Evolutionary conservation across 1,140 invertebrate genomes (phyloP), one percentile per base, ranked within the genome.

Genomic region (Pseudachorutes palmiensis): DNA sequence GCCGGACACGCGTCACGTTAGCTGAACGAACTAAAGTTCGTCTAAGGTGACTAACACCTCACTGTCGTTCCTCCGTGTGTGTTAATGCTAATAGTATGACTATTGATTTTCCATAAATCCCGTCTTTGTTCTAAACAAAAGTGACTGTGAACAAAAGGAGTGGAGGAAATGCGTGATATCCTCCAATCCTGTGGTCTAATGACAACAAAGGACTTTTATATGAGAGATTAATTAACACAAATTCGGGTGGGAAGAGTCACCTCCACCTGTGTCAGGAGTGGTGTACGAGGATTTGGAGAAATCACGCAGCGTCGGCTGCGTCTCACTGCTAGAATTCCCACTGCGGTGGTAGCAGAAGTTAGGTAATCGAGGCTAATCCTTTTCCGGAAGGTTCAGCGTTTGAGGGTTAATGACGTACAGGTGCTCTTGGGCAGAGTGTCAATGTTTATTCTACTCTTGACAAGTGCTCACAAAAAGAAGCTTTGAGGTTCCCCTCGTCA

Each of bases 131-230:
- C 12, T 55, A 16, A 24, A 55, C 24, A 16, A 26, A 55, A 55
- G 12, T 24, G 9, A 12, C 36, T 45, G 36, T 19, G 24, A 55
- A 55, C 51, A 55, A 55, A 55, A 55, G 51, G 36, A 19, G 51
- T 55, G 51, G 14, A 55, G 51, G 51, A 55, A 55, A 55, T 55
- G 9, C 51, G 51, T 55, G 51, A 55, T 55, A 55, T 14, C 51
- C 12, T 24, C 51, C 51, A 55, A 55, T 55, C 51, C 24, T 24
- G 12, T 14, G 12, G 24, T 14, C 24, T 24, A 55, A 55, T 55
- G 51, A 55, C 51, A 55, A 55, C 24, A 22, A 24, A 19, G 12
- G 12, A 19, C 19, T 45, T 45, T 45, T 45, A 9, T 5, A 14
- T 12, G 24, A 55, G 36, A 55, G 51, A 55, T 55, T 55, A 55